phyloP scores from a whole-genome alignment of 2,888 invertebrate genomes.

The Deroplatys truncata region DNA sequence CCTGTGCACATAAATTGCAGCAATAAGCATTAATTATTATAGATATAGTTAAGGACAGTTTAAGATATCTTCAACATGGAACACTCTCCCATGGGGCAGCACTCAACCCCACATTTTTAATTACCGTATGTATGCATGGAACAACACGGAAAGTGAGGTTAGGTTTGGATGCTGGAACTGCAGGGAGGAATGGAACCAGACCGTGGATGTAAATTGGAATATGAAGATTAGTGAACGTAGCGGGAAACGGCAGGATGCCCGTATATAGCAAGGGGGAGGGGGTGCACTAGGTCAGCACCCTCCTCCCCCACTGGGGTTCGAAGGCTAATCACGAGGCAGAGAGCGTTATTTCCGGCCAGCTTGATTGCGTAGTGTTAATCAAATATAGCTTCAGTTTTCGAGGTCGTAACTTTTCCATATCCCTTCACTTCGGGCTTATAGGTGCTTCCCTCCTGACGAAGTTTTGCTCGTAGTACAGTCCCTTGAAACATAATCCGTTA shows the following conservation, averaged over 20 bases:
- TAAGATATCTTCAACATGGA: too few species aligned
- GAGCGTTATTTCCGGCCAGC: slow-evolving; percentile 19
- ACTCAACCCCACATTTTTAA: too few species aligned
- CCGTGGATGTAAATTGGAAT: slow-evolving; percentile 9
- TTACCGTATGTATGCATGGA: background rate
- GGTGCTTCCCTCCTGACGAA: background rate
- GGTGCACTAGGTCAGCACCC: background rate
- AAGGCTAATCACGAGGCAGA: slow-evolving; percentile 20
- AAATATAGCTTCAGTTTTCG: slow-evolving; percentile 21
- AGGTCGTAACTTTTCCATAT: slow-evolving; percentile 23
- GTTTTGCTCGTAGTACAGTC: too few species aligned
- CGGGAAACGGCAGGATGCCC: slow-evolving; percentile 1
- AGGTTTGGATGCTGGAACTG: background rate
- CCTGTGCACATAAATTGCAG: too few species aligned
- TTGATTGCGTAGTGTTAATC: slow-evolving; percentile 25
- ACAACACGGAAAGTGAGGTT: background rate
- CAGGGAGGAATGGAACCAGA: background rate
- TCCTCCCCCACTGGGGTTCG: slow-evolving; percentile 1
- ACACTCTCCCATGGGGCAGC: too few species aligned
- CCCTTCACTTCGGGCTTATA: background rate
- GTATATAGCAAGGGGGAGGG: background rate
- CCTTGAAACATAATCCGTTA: too few species aligned
- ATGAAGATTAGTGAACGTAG: slow-evolving; percentile 22
- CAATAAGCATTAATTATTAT: too few species aligned
- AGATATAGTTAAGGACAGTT: too few species aligned